Evolutionary conservation across 2,113 vertebrate genomes (phyloP), one percentile per base, ranked within the genome.

Genomic region (Ageneiosus marmoratus): DNA sequence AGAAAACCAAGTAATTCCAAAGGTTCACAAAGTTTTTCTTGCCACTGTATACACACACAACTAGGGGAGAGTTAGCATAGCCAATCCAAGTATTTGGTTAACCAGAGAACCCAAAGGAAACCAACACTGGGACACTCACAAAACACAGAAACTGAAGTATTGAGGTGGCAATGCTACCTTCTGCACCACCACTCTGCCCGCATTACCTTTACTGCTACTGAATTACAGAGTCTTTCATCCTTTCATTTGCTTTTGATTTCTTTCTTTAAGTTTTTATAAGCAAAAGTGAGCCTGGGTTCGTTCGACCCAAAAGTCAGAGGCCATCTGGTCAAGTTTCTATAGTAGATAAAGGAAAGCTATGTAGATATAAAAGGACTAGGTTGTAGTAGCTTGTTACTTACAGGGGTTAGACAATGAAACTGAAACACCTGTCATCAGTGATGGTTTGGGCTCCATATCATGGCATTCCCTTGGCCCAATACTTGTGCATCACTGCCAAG

Each of bases 261-360:
- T 58, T 58, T n/a, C 22, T 58, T 58, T n/a, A 63, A 67, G 63
- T 41, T 41, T 69, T 69, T 24, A 18, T 4, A 69, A 69, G 15
- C 8, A 69, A 67, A 34, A 16, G 51, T 37, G n/a, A 48, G 55
- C 27, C 22, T 79, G 41, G n/a, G 24, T 82, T 77, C 62, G 69
- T 74, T 85, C 53, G 62, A 85, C 79, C 73, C 29, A 16, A 24
- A 7, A 63, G 73, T 85, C 62, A 77, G 24, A 22, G 1, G 4
- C 6, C 4, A 24, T 65, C 44, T n/a, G 2, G 27, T 5, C 13
- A 27, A 50, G 70, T 27, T 29, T n/a, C 1, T 9, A 67, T 67
- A 20, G 6, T 2, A 27, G 69, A 15, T 72, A 22, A n/a, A 67
- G 10, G 11, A 67, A 10, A 10, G 5, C 34, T 13, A 55, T 46